Conservation (phyloP, 1,140 invertebrate species). For the Bombus balteatus region DNA sequence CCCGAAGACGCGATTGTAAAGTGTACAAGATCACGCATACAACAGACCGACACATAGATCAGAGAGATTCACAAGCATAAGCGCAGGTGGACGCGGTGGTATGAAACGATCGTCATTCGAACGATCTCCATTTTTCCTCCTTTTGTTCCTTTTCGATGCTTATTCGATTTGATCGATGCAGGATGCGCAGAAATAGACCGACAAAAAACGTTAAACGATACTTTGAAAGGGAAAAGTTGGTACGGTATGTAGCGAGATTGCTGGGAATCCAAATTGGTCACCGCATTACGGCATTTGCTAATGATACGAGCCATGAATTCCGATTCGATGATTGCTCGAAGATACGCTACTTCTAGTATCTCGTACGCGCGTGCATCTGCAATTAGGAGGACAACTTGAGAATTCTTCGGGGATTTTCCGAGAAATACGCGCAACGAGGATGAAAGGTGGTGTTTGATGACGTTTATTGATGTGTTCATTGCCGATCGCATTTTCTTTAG, state of each 20-base stretch:
- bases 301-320: background rate
- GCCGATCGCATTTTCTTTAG: no score
- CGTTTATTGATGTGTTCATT: background rate
- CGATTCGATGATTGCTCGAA: background rate
- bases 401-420: background rate
- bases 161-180: conserved; percentile 27
- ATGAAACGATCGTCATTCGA: conserved; percentile 52
- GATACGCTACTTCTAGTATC: background rate
- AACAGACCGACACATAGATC: background rate
- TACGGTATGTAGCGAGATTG: conserved; percentile 10
- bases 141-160: conserved; percentile 12
- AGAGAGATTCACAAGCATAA: background rate
- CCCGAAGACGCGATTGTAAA: conserved; percentile 1
- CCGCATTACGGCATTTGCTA: background rate
- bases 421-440: background rate
- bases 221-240: background rate
- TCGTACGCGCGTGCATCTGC: background rate
- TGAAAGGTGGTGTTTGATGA: background rate
- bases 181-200: background rate
- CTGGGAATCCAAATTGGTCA: conserved; percentile 1
- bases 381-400: background rate
- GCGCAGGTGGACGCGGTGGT: conserved; percentile 15
- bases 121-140: conserved; percentile 9
- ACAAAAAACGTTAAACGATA: background rate
- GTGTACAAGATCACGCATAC: background rate